Percentiles rank a stretch among this genome's conserved stretches.
phyloP scores from a whole-genome alignment of 2,888 invertebrate genomes.

The Alsophila aescularia region DNA sequence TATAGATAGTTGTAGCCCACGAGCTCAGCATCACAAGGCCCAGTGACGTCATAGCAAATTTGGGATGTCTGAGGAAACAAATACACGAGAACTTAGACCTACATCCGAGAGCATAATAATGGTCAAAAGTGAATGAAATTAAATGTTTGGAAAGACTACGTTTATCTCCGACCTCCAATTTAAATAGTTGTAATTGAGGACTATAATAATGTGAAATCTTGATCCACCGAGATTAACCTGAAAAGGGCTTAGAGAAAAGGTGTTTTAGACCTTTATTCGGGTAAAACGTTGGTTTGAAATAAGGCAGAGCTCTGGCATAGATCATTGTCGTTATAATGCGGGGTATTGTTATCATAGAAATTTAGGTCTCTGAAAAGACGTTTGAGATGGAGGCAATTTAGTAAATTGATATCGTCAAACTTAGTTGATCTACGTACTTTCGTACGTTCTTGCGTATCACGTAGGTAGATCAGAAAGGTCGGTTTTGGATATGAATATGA shows the following conservation, averaged over 20 bases:
- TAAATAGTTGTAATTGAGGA: constrained; percentile 1
- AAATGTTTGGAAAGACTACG: neutral
- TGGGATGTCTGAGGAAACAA: constrained; percentile 80
- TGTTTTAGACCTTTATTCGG: constrained; percentile 6
- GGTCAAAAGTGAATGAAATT: constrained; percentile 2
- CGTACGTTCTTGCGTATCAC: neutral
- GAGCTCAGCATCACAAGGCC: constrained; percentile 87
- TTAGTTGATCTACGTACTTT: constrained; percentile 5
- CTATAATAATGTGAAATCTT: constrained; percentile 1
- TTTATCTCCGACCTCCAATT: neutral
- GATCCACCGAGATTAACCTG: constrained; percentile 4
- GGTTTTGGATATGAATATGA: neutral
- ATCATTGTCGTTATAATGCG: constrained; percentile 10
- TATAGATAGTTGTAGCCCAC: constrained; percentile 90
- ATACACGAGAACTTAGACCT: neutral
- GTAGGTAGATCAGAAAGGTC: neutral
- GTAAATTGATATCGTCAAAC: constrained; percentile 19
- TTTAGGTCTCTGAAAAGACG: constrained; percentile 15
- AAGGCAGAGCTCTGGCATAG: constrained; percentile 1
- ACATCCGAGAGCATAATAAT: neutral
- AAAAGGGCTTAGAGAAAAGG: constrained; percentile 11
- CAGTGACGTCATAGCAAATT: constrained; percentile 85
- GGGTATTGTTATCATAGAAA: constrained; percentile 14
- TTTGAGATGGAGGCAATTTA: constrained; percentile 16
- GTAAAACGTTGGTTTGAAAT: constrained; percentile 10